Evolutionary conservation across 35 echinoderm and acorn worm genomes (phyloP), one percentile per base, ranked within the genome.

Genomic region (Lytechinus pictus): DNA sequence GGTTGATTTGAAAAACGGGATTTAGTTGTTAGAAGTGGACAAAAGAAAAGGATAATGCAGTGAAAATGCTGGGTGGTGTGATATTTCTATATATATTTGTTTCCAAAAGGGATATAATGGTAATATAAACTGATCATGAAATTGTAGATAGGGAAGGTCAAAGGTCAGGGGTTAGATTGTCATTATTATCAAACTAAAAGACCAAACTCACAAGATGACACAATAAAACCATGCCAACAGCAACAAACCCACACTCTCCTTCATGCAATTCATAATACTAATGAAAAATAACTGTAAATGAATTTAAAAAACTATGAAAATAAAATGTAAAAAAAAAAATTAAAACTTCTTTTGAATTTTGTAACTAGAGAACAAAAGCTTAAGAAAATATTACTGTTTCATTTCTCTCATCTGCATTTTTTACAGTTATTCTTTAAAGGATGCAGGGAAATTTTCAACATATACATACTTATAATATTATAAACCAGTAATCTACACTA

Each of bases 11-110:
- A 79, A n/a, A 71, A 79, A 79, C 21, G 66, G 66, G 66, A 79
- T 24, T 79, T 79, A 79, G 66, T 79, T 4, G 24, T 79, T 79
- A 90, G 88, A 90, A 33, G 52, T 33, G 88, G 88, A 54, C 52
- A 90, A 90, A 90, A 90, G 88, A 90, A 90, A 90, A 90, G 88
- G 88, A 90, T 52, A 90, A 90, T 90, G 88, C 88, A 90, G 88
- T 90, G 88, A 90, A 90, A 90, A 90, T 90, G 88, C 44, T 90
- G 88, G 52, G 88, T 90, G 88, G 24, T 79, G 66, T 79, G 66
- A 79, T 79, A 24, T 5, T 79, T 79, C 16, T 79, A 24, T 79
- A 10, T 60, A 12, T 60, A 24, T 24, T 79, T n/a, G 16, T 79
- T 79, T 79, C n/a, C 66, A 79, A 79, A 24, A 79, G 21, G 66